Conservation (phyloP, 2,888 invertebrate genomes). For the Lomographa bimaculata region DNA sequence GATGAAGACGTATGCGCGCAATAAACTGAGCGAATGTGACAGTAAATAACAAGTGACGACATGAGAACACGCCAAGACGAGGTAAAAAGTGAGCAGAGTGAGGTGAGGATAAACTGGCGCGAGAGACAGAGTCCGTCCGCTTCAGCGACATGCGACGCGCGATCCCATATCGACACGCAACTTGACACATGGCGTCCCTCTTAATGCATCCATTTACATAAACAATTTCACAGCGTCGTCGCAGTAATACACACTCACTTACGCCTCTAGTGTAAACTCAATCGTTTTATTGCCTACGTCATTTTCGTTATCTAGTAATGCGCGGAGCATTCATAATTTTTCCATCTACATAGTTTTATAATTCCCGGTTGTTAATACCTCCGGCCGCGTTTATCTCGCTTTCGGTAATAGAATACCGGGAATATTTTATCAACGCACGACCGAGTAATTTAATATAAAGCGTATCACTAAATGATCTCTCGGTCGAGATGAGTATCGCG, state of each 20-base stretch:
- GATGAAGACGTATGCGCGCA: constrained; percentile 52
- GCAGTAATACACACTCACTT: constrained; percentile 38
- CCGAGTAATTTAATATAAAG: constrained; percentile 84
- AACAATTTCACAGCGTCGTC: constrained; percentile 47
- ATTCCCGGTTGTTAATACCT: constrained; percentile 60
- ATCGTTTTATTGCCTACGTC: constrained; percentile 33
- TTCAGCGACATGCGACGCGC: constrained; percentile 44
- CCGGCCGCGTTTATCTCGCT: constrained; percentile 73
- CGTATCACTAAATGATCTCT: constrained; percentile 83
- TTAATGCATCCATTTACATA: constrained; percentile 64
- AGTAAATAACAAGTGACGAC: constrained; percentile 53
- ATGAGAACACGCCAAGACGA: constrained; percentile 38
- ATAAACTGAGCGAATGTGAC: constrained; percentile 49
- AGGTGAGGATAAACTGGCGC: constrained; percentile 55
- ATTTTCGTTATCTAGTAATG: constrained; percentile 24
- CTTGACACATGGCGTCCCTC: constrained; percentile 63
- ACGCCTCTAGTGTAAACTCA: constrained; percentile 39
- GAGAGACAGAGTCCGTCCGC: constrained; percentile 36
- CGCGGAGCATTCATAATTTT: constrained; percentile 24
- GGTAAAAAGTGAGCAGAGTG: constrained; percentile 53
- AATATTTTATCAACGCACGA: constrained; percentile 82
- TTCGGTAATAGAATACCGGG: constrained; percentile 81
- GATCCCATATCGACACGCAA: constrained; percentile 71
- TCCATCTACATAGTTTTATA: constrained; percentile 33
- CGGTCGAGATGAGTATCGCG: constrained; percentile 73